Evolutionary conservation across 1,140 invertebrate species (phyloP).

Genomic region (Solenopsis invicta): DNA sequence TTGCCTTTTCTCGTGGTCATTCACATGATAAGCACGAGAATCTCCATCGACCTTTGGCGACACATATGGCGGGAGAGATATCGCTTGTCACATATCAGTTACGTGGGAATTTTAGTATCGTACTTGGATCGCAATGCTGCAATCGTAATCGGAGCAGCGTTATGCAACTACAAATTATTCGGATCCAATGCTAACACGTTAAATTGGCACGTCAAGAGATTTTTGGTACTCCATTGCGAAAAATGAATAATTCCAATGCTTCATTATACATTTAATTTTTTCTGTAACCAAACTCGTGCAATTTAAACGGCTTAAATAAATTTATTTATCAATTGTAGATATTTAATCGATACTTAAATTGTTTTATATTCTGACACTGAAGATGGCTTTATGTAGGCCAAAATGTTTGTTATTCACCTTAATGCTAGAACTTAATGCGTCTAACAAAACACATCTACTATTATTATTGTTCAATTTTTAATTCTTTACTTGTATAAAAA

Average conservation of each 20-base stretch:
- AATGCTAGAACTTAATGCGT: no score
- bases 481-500: neutral
- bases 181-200: neutral
- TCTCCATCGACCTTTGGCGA: conserved; percentile 6
- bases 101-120: neutral
- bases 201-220: neutral
- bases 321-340: no score
- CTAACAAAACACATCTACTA: no score
- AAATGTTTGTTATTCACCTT: no score
- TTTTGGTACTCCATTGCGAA: neutral
- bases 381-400: no score
- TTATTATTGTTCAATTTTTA: no score
- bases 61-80: neutral
- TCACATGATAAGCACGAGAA: neutral
- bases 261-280: neutral
- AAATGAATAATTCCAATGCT: neutral
- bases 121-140: neutral
- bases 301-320: no score
- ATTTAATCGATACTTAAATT: no score
- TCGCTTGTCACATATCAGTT: conserved; percentile 20
- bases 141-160: neutral
- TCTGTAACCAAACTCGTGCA: no score
- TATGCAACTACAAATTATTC: conserved; percentile 43
- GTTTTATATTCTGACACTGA: no score
- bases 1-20: neutral